Evolutionary conservation across 2,113 vertebrate genomes (phyloP), one percentile per base, ranked within the genome.

Genomic region (Ceuthmochares aereus): DNA sequence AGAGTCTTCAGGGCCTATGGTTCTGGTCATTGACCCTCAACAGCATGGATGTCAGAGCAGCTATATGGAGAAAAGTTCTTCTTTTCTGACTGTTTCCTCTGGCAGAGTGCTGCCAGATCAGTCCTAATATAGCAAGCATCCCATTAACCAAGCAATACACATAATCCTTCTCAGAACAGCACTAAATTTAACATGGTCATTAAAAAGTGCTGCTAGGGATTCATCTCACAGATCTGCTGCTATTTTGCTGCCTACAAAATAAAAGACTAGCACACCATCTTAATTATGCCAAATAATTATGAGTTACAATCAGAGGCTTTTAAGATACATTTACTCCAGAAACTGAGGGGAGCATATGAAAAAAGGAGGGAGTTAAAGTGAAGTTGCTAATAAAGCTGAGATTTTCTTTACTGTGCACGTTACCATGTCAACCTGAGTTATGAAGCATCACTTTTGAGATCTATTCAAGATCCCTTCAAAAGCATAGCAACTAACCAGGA

Each of bases 391-490:
- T 96, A 95, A 96, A 95, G 93, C 93, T 93, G 88, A 90, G 86
- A 76, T 90, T 95, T 96, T 96, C 88, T 84, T 94, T 96, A 94
- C 88, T 92, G 72, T 90, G 92, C 95, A 78, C 11, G 95, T 96
- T 97, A 94, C 96, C 95, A 96, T 97, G 95, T 97, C 96, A 97
- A 97, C 96, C 84, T 72, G 90, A 94, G 92, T 94, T 97, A 96
- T 79, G 92, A 89, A 94, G 96, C 88, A 95, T 92, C 90, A 93
- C 86, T 92, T 95, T 66, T 84, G 69, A 96, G 76, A 90, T 92
- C 90, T 95, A 93, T 93, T 97, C 93, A 96, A 94, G 77, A 90
- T 76, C 76, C 52, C 76, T 92, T 96, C 69, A 95, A 96, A 96
- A 95, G 88, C 95, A 90, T 93, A 95, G 92, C 90, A 94, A 89